phyloP scores from a whole-genome alignment of 1,140 invertebrate species.

The Apolygus lucorum region DNA sequence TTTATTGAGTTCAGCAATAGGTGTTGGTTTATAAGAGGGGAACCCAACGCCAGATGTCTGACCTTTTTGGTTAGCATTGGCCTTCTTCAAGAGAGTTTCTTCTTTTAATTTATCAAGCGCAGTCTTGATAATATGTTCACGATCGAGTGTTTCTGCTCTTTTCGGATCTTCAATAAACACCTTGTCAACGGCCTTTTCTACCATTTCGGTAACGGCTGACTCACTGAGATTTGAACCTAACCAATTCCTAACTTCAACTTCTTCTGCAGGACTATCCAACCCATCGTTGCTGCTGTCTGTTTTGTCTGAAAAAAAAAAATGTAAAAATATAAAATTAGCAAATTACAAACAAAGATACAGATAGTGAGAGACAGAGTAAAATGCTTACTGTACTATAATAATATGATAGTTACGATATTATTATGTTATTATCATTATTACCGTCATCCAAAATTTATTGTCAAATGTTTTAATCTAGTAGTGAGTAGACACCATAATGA shows the following conservation, averaged over 20 bases:
- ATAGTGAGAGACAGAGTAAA: no score
- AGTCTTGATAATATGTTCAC: background rate
- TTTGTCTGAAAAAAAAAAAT: no score
- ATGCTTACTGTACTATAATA: no score
- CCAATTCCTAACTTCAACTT: background rate
- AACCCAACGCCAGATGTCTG: background rate
- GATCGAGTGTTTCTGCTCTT: background rate
- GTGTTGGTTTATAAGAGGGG: slow-evolving; percentile 49
- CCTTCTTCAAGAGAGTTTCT: background rate
- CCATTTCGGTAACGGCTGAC: background rate
- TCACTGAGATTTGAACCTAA: background rate
- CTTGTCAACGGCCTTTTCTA: background rate
- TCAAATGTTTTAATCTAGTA: no score
- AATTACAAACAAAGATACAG: no score
- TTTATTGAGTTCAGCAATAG: slow-evolving; percentile 49
- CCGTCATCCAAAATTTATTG: no score
- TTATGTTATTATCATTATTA: no score
- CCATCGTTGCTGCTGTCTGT: no score
- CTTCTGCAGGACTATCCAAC: no score
- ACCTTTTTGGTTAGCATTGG: background rate
- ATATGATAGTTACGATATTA: no score
- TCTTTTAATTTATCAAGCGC: background rate
- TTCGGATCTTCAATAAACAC: background rate
- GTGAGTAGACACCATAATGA: no score
- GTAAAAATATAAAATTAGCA: no score